Evolutionary conservation across 2,888 invertebrate species (phyloP), one percentile per base, ranked within the genome.

Genomic region (Eurois occulta): DNA sequence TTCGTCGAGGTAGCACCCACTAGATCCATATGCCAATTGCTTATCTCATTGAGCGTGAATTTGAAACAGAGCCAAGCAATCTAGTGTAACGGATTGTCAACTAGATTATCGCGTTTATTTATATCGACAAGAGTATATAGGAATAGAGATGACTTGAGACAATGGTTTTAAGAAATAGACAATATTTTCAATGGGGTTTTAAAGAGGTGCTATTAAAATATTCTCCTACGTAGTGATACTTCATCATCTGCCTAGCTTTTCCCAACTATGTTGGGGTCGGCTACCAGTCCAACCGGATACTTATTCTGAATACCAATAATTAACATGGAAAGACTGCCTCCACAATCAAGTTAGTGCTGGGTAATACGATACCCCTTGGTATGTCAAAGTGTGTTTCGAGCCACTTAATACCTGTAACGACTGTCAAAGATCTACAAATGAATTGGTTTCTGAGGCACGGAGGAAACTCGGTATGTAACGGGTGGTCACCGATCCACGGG

Each of bases 1-100:
- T 68, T 76, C 64, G 43, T 65, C 68, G 58, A 65, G 62, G 77
- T 58, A 52, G 68, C 60, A 28, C 58, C 32, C 55, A 28, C 48
- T 28, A 18, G 1, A 55, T 65, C 11, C 72, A 67, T 60, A 84
- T 74, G 78, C 79, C 84, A 86, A 86, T 83, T 72, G 78, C 46
- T 77, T 86, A 86, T 83, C 86, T 86, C 68, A 83, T 74, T 83
- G 83, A 78, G 87, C 67, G 60, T 35, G 60, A 69, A 77, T 75
- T 84, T 85, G 84, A 87, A 81, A 46, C 70, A 16, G 64, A 58
- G 87, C 84, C 87, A 87, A 87, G 32, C 58, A 32, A 76, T 84
- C 64, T 78, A 70, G 41, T 76, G 48, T 58, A 65, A 55, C 52
- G 62, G 46, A 67, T 75, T 77, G 72, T 79, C 74, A 77, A 80